Evolutionary conservation across 2,888 invertebrate genomes (phyloP), one percentile per base, ranked within the genome.

Genomic region (Pristionchus mayeri): DNA sequence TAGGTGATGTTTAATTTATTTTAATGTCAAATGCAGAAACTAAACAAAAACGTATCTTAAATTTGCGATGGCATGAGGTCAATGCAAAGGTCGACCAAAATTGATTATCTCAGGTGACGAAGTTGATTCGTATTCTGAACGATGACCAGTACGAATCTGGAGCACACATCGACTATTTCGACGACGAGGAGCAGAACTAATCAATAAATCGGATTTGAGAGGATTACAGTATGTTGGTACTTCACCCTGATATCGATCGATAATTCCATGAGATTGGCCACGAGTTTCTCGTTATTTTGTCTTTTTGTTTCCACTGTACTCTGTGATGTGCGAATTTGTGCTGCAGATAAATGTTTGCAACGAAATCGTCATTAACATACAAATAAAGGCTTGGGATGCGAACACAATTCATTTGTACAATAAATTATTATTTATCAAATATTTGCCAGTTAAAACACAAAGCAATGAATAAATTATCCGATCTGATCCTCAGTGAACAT

Each of bases 141-240:
- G 84, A 84, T 34, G 60, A 85, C 40, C 30, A 48, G 18, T 85
- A 83, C 82, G 84, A 85, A 50, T 85, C 85, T 34, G 85, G 85
- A 48, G 84, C 27, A 0, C 57, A 67, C 18, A 50, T 84, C n/a
- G 85, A 85, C 37, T 85, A 84, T 54, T 85, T 85, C 50, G 85
- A 85, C 44, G 71, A 84, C 30, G 84, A 71, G 24, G 71, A 44
- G 11, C 40, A 71, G 40, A 40, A 40, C 1, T 71, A 44, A 71
- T 40, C 40, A n/a, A 44, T 21, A 37, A 40, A 18, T 24, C 16
- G 21, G 21, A 13, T 21, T 54, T 16, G 71, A 37, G 3, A n/a
- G n/a, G 21, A 71, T 30, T 40, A 44, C 71, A 3, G 40, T 71
- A 44, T 44, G 18, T 44, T 71, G 71, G 71, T 44, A 44, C 71